phyloP scores from a whole-genome alignment of 2,113 vertebrate genomes.

The Oceanodroma tethys region DNA sequence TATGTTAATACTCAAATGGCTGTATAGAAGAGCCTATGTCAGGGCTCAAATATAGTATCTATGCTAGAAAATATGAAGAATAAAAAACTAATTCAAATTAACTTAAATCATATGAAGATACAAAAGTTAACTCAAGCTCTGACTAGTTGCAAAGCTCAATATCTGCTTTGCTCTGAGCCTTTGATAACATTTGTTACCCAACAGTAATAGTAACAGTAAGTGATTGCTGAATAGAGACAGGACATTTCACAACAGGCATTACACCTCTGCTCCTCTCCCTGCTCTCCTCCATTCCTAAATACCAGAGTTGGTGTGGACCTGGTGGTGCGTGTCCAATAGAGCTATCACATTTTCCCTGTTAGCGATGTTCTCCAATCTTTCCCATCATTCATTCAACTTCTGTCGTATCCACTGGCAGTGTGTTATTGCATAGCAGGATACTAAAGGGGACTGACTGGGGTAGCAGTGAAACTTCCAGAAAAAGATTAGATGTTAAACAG shows the following conservation, averaged over 20 bases:
- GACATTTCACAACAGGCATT: background rate
- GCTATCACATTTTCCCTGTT: background rate
- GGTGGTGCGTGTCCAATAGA: background rate
- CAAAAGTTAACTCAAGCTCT: background rate
- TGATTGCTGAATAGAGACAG: background rate
- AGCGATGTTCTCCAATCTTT: background rate
- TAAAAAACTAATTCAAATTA: background rate
- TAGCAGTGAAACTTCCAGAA: background rate
- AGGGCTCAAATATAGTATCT: background rate
- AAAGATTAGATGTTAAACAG: background rate
- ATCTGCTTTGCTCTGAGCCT: background rate
- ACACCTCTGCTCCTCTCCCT: background rate
- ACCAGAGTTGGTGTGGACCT: rapidly evolving
- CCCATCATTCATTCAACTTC: background rate
- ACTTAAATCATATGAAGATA: background rate
- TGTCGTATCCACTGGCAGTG: background rate
- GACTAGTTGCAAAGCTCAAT: background rate
- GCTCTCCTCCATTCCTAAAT: background rate
- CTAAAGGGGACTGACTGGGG: background rate
- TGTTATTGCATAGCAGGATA: background rate
- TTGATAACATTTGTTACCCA: background rate
- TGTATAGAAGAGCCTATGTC: background rate
- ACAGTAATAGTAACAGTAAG: background rate
- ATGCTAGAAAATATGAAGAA: background rate
- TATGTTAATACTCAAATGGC: background rate